Evolutionary conservation across 2,113 vertebrate genomes (phyloP).

Genomic region (Menura novaehollandiae): DNA sequence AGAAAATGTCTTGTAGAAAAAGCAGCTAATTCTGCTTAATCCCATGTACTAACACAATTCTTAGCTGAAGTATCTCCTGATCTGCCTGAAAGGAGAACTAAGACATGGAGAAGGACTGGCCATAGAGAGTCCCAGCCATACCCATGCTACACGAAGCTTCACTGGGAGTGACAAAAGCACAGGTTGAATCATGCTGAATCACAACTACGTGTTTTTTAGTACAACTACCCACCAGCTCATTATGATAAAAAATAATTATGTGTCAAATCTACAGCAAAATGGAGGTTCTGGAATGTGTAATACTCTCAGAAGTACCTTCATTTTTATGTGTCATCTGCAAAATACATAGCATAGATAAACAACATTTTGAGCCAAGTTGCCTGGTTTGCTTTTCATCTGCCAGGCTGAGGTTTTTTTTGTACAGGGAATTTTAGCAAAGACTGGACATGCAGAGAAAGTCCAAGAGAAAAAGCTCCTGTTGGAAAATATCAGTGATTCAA

Average conservation of each 20-base stretch:
- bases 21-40: not conserved
- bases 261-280: not conserved
- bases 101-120: not conserved
- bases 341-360: rapidly evolving
- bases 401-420: not conserved
- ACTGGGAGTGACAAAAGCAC: not conserved
- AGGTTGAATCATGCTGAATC: rapidly evolving
- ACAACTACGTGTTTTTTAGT: not conserved
- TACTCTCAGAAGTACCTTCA: not conserved
- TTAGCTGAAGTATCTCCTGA: not conserved
- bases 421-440: not conserved
- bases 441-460: not conserved
- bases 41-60: not conserved
- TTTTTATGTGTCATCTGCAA: not conserved
- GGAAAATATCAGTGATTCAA: rapidly evolving
- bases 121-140: not conserved
- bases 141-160: not conserved
- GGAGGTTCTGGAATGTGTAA: not conserved
- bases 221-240: not conserved
- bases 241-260: not conserved
- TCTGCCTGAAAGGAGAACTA: not conserved
- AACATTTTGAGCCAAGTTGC: not conserved
- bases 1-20: not conserved
- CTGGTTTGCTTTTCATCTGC: not conserved
- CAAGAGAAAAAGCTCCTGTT: not conserved